These are phyloP conservation scores for Coptotermes formosanus DNA, from an alignment of 1,140 invertebrate species.

Conservation along the genomic window DNA sequence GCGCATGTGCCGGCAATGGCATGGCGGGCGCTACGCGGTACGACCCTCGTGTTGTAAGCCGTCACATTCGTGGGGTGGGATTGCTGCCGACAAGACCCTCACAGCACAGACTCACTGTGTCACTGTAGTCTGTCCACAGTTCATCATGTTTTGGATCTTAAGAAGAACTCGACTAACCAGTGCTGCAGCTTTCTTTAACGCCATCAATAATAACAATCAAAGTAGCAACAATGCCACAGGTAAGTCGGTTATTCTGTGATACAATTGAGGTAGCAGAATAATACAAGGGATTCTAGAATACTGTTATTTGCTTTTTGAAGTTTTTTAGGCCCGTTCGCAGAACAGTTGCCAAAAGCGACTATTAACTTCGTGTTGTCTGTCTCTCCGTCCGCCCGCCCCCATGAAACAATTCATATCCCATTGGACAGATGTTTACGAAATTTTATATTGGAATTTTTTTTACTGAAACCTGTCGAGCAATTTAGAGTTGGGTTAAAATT, in stretches of 20 bases:
- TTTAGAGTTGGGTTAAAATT: too few species aligned
- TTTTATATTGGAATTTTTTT: too few species aligned
- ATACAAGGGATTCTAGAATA: too few species aligned
- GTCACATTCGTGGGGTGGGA: neutral
- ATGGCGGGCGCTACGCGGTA: neutral
- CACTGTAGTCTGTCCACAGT: neutral
- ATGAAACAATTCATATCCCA: too few species aligned
- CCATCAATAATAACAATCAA: conserved; percentile 36
- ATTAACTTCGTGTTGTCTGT: too few species aligned
- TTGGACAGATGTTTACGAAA: too few species aligned
- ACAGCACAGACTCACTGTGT: neutral
- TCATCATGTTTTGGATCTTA: conserved; percentile 36
- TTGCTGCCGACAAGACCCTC: neutral
- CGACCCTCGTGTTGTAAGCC: neutral
- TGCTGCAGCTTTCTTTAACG: conserved; percentile 36
- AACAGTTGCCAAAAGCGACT: too few species aligned
- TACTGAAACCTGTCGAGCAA: too few species aligned
- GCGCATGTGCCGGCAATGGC: neutral
- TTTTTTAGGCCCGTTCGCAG: too few species aligned
- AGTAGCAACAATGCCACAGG: conserved; percentile 22
- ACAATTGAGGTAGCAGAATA: too few species aligned
- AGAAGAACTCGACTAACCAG: conserved; percentile 31
- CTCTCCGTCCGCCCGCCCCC: too few species aligned
- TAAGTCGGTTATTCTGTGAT: neutral
- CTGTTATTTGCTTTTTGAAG: too few species aligned